These are phyloP conservation scores for Melanotaenia boesemani DNA, from an alignment of 2,797 vertebrate species.

Conservation along the genomic window DNA sequence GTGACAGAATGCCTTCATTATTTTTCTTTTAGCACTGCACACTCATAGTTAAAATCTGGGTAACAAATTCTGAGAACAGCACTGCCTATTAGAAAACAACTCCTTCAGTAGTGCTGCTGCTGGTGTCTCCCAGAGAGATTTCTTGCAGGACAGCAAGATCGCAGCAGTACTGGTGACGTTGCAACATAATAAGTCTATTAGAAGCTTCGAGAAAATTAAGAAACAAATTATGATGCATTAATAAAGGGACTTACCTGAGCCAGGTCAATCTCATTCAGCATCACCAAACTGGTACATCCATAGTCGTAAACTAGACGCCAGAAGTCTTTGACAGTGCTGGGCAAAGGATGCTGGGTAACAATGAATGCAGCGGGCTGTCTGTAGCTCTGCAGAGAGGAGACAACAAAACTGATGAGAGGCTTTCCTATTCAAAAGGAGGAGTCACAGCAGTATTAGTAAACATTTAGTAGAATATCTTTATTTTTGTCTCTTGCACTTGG, in stretches of 20 bases:
- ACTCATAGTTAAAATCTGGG: no score
- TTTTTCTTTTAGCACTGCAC: no score
- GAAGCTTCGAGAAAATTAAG: neutral
- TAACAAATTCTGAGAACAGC: no score
- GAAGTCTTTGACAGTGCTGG: conserved; percentile 98
- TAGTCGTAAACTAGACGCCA: conserved; percentile 99
- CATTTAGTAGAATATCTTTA: neutral
- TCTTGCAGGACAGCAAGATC: no score
- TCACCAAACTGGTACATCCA: conserved; percentile 97
- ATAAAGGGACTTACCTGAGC: conserved; percentile 87
- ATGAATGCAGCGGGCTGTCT: conserved; percentile 99
- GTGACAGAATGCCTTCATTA: no score
- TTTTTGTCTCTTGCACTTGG: neutral
- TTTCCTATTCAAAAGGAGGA: neutral
- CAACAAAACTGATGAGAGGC: conserved; percentile 18
- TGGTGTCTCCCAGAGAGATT: no score
- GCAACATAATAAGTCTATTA: neutral
- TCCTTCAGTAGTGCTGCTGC: no score
- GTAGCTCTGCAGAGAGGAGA: conserved; percentile 88
- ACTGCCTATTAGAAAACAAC: no score
- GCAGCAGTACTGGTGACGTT: no score
- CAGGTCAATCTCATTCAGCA: conserved; percentile 98
- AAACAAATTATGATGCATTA: neutral
- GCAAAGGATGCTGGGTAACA: conserved; percentile 97
- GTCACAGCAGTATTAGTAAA: neutral